Percentiles rank a stretch among this genome's conserved stretches.
Conservation (phyloP, 2,113 vertebrate species). For the Stomatorhinus ivindoensis region DNA sequence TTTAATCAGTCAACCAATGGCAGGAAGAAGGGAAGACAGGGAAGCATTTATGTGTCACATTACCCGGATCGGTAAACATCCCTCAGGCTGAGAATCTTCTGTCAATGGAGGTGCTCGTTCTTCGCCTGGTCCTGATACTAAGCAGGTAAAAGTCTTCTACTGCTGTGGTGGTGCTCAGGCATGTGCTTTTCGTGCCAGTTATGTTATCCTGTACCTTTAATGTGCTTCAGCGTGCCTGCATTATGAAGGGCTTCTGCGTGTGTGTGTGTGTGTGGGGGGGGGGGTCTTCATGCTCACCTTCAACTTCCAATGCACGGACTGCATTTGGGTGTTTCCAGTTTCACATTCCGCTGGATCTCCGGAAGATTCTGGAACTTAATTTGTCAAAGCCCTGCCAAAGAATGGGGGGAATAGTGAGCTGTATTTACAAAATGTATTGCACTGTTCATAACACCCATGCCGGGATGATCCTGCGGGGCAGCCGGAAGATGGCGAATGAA, state of each 20-base stretch:
- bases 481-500: neutral
- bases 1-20: constrained; percentile 39
- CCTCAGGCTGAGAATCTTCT: constrained; percentile 30
- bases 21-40: constrained; percentile 1
- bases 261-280: neutral
- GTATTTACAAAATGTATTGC: neutral
- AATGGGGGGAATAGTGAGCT: neutral
- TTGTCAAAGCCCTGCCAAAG: neutral
- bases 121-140: constrained; percentile 26
- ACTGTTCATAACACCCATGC: neutral
- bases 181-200: constrained; percentile 20
- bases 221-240: neutral
- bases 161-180: neutral
- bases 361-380: neutral
- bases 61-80: constrained; percentile 38
- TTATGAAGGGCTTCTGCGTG: neutral
- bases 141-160: constrained; percentile 32
- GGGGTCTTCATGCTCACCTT: neutral
- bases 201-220: neutral
- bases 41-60: constrained; percentile 29
- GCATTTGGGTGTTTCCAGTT: neutral
- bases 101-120: constrained; percentile 30
- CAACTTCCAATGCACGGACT: neutral
- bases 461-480: neutral
- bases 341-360: neutral